These are phyloP conservation scores for Cephus pygmeus DNA, from an alignment of 2,888 invertebrate genomes.

Conservation along the genomic window DNA sequence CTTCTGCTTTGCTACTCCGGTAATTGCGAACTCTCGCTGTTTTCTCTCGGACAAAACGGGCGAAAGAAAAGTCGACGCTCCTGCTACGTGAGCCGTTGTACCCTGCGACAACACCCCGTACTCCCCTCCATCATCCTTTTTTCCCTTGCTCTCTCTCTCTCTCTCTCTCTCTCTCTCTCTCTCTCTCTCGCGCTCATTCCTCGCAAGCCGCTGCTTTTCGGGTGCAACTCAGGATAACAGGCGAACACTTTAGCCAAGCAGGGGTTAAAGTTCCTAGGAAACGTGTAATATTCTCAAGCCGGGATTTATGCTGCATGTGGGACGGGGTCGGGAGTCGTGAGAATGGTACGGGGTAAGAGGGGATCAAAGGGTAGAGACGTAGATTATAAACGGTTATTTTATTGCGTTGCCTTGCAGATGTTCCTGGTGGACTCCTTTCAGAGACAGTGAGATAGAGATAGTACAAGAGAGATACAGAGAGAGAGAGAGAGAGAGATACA, in stretches of 20 bases:
- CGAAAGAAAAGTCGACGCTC: conserved; percentile 1
- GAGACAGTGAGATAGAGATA: neutral
- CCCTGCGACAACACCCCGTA: no score
- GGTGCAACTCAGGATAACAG: neutral
- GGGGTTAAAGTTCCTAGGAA: conserved; percentile 30
- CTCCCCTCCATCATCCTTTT: no score
- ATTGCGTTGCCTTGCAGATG: conserved; percentile 33
- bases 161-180: no score
- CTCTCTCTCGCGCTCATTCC: no score
- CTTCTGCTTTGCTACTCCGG: conserved; percentile 2
- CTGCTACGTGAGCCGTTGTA: neutral
- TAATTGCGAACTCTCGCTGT: conserved; percentile 8
- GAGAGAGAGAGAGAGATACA: neutral
- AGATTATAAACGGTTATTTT: conserved; percentile 45
- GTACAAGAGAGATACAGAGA: no score
- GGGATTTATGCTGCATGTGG: conserved; percentile 38
- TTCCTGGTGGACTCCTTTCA: neutral
- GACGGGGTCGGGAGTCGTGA: conserved; percentile 15
- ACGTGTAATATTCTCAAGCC: conserved; percentile 38
- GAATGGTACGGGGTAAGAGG: neutral
- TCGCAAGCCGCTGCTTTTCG: no score
- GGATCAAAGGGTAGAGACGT: conserved; percentile 13
- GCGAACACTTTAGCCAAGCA: neutral
- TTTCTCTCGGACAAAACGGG: conserved; percentile 24
- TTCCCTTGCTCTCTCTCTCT: neutral